A percentile compares a stretch with the other conserved stretches of the same genome.
Conservation (phyloP, 2,888 invertebrate species). For the Campopleginae sp. region DNA sequence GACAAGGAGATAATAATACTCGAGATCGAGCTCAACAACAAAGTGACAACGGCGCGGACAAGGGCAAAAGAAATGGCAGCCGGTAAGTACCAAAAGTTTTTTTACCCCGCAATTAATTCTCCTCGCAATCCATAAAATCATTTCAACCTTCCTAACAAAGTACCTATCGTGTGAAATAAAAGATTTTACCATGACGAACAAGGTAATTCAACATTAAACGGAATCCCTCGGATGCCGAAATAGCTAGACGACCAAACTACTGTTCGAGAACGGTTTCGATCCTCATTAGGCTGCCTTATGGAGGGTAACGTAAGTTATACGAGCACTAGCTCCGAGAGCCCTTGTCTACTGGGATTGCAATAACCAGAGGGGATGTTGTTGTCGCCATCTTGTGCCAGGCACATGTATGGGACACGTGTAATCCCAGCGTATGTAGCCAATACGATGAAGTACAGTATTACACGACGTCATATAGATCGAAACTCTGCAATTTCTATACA, state of each 20-base stretch:
- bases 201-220: background rate
- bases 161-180: background rate
- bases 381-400: constrained; percentile 1
- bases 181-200: background rate
- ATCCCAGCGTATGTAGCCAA: constrained; percentile 33
- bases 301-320: constrained; percentile 6
- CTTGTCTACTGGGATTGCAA: constrained; percentile 45
- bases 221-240: background rate
- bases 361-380: constrained; percentile 48
- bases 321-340: background rate
- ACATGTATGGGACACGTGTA: constrained; percentile 60
- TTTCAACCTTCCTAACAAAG: background rate
- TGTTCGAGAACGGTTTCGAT: background rate
- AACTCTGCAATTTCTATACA: background rate
- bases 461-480: background rate
- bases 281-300: constrained; percentile 37
- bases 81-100: constrained; percentile 70
- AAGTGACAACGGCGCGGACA: constrained; percentile 55
- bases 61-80: constrained; percentile 74
- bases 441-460: constrained; percentile 36
- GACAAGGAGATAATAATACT: constrained; percentile 20
- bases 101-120: background rate
- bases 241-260: background rate
- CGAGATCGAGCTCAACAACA: constrained; percentile 53
- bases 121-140: background rate